A percentile compares a stretch with the other conserved stretches of the same genome.
phyloP scores from a whole-genome alignment of 1,140 invertebrate genomes.

The Pseudomyrmex cubaensis region DNA sequence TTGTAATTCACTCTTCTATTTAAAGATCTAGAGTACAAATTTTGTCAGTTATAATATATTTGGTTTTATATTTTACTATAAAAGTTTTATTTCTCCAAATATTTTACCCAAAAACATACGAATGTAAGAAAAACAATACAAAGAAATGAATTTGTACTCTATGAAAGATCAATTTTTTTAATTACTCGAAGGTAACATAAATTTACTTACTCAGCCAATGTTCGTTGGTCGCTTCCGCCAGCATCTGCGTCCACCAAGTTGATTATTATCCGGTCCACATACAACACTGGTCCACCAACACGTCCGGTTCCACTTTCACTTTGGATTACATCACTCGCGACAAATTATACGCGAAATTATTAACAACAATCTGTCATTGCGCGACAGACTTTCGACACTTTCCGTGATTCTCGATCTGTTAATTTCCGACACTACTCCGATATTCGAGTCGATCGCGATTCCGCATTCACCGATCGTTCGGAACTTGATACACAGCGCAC shows the following conservation, averaged over 20 bases:
- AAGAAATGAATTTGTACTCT: not conserved
- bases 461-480: not conserved
- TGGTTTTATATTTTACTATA: not conserved
- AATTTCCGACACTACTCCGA: slow-evolving; percentile 1
- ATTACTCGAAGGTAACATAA: not conserved
- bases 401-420: not conserved
- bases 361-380: slow-evolving; percentile 1
- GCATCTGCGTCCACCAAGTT: not conserved
- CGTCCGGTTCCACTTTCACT: no score
- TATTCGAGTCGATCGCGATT: not conserved
- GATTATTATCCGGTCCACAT: not conserved
- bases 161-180: not conserved
- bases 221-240: not conserved
- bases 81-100: not conserved
- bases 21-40: not conserved
- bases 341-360: slow-evolving; percentile 17
- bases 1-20: not conserved
- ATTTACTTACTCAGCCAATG: not conserved
- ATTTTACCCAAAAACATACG: not conserved
- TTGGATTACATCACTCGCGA: no score
- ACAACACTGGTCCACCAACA: no score
- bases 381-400: not conserved
- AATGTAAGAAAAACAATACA: not conserved
- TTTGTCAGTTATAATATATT: not conserved
- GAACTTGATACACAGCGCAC: not conserved